These are phyloP conservation scores for Acyrthosiphon pisum DNA, from an alignment of 1,140 invertebrate genomes.

Conservation along the genomic window DNA sequence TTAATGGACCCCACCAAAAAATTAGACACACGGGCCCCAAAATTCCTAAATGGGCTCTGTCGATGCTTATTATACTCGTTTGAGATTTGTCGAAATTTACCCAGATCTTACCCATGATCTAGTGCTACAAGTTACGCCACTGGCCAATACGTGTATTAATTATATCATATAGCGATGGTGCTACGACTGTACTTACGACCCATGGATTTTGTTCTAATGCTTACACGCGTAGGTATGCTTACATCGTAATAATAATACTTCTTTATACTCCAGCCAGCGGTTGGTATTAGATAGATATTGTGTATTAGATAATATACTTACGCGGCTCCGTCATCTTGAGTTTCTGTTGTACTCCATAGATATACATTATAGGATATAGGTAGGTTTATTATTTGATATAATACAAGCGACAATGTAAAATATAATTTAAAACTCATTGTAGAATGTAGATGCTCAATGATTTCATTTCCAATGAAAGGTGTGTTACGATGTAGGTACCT, in stretches of 20 bases:
- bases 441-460: background rate
- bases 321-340: background rate
- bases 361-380: background rate
- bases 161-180: background rate
- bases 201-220: background rate
- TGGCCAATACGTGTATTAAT: background rate
- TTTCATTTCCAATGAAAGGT: slow-evolving; percentile 6
- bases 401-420: background rate
- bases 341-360: background rate
- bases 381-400: background rate
- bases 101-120: background rate
- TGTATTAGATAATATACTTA: slow-evolving; percentile 22
- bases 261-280: background rate
- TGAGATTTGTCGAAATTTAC: background rate
- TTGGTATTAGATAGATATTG: background rate
- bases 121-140: background rate
- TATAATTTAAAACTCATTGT: slow-evolving; percentile 18
- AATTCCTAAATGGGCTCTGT: too few species aligned
- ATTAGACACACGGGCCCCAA: too few species aligned
- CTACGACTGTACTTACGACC: background rate
- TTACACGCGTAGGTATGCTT: background rate
- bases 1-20: too few species aligned
- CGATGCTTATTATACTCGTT: background rate
- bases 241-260: background rate
- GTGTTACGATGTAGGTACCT: background rate